phyloP scores from a whole-genome alignment of 92 coral and sea anemone genomes.

The Epizoanthus rinbou region DNA sequence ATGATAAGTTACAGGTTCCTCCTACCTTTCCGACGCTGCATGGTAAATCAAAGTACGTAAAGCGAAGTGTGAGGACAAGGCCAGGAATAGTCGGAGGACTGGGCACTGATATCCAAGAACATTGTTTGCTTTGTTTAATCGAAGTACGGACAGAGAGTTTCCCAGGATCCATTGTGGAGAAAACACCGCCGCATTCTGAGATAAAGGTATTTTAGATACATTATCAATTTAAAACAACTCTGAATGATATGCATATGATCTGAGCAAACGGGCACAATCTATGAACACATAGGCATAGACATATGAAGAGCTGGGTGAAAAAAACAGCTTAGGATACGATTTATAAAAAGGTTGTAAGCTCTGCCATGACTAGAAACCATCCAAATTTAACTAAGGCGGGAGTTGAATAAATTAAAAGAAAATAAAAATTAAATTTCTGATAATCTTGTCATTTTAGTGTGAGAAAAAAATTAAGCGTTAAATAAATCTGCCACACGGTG shows the following conservation, averaged over 20 bases:
- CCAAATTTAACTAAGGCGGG: too few species aligned
- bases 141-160: conserved; percentile 63
- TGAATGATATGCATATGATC: neutral
- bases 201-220: neutral
- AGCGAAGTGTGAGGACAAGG: conserved; percentile 55
- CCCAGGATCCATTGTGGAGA: conserved; percentile 59
- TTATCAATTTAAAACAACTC: neutral
- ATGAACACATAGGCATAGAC: too few species aligned
- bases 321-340: too few species aligned
- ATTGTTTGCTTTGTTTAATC: conserved; percentile 35
- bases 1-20: neutral
- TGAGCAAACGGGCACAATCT: too few species aligned
- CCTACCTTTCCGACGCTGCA: conserved; percentile 66
- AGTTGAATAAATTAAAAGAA: too few species aligned
- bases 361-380: too few species aligned
- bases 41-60: conserved; percentile 76
- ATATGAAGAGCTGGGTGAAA: too few species aligned
- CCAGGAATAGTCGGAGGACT: conserved; percentile 50
- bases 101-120: conserved; percentile 76
- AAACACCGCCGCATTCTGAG: conserved; percentile 66
- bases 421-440: too few species aligned
- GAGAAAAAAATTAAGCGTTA: too few species aligned
- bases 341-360: too few species aligned
- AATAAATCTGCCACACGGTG: too few species aligned
- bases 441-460: too few species aligned